Base-by-base conservation (phyloP, 2,888 invertebrate genomes). In the Ganaspis brasiliensis region DNA sequence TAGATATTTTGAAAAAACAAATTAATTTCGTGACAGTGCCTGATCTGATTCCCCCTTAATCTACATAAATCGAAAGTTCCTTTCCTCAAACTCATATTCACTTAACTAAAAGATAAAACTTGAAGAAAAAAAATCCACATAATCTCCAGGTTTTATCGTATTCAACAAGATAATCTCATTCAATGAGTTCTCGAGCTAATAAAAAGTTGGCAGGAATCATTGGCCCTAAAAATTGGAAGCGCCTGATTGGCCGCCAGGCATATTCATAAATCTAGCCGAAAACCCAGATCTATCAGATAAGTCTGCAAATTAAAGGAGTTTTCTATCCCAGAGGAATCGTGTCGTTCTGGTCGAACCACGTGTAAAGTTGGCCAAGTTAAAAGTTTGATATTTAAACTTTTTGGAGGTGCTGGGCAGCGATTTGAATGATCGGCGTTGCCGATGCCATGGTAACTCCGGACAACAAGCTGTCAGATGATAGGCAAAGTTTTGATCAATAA, bases 391-490 rank as follows among this genome's bases (percentile, higher is more conserved):
- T 84, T 85, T 81, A 83, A 87, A 88, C 83, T 87, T 84, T 86
- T 80, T 67, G 80, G 74, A 59, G 76, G 59, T 24, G 49, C 16
- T 72, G 74, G 73, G 71, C 78, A 81, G 75, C 82, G 82, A 89
- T 89, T 89, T 86, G 88, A 89, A 89, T 91, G 89, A 91, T 90
- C 88, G 90, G 86, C 84, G 81, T 86, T 82, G 82, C 79, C 78
- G 84, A 86, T 84, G 82, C 90, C 90, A 91, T 91, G 90, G 91
- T 86, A 90, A 91, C 91, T 89, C 77, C 86, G 86, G 90, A 91
- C 90, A 91, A 91, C 91, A 91, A 91, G 88, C 89, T 91, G 90
- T 90, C 91, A 89, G 91, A 91, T 91, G 89, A 91, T 91, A 89
- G 90, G 89, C 80, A 91, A 89, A 91, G 84, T 90, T 91, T 91